Conservation (phyloP, 2,113 vertebrate genomes). For the Puntigrus tetrazona region DNA sequence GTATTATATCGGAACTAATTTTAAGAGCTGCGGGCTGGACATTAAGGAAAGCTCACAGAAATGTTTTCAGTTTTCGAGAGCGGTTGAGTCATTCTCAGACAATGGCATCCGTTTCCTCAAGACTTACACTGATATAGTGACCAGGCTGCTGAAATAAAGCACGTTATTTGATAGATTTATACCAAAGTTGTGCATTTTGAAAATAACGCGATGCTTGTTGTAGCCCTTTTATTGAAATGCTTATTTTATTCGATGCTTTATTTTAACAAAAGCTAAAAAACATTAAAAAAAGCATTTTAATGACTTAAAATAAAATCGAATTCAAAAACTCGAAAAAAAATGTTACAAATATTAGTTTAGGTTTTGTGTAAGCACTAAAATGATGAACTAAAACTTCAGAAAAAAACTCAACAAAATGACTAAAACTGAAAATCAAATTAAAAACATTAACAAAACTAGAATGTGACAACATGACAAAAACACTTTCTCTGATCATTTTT, state of each 20-base stretch:
- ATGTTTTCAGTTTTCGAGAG: neutral
- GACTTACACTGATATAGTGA: neutral
- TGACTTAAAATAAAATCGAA: no score
- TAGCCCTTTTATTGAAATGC: neutral
- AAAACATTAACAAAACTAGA: neutral
- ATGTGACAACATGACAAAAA: neutral
- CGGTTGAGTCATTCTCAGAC: neutral
- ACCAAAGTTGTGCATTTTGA: neutral
- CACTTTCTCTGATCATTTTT: neutral
- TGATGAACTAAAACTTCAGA: neutral
- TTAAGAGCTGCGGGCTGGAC: neutral
- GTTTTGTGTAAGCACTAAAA: no score
- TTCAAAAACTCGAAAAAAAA: no score
- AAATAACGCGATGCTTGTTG: neutral
- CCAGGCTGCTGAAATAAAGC: neutral
- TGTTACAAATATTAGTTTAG: no score
- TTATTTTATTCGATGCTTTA: neutral
- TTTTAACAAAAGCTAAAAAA: no score
- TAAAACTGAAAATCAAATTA: neutral
- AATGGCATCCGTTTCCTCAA: neutral
- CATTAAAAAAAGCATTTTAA: no score
- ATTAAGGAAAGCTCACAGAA: neutral
- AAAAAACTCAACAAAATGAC: neutral
- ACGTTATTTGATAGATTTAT: neutral
- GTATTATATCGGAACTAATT: constrained; percentile 14